Evolutionary conservation across 2,797 vertebrate genomes (phyloP).

Genomic region (Coregonus suidteri): DNA sequence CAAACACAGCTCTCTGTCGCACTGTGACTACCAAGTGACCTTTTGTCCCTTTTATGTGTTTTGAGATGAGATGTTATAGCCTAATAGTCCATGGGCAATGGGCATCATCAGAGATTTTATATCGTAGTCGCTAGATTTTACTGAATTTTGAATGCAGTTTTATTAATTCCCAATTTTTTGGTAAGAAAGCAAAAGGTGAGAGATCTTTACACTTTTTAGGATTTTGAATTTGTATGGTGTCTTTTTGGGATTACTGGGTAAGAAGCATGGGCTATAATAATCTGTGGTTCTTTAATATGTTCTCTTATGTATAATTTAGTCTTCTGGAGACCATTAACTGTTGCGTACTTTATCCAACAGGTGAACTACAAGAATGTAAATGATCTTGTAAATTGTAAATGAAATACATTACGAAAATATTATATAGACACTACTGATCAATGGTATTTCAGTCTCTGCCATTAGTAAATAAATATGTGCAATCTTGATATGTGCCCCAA

Average conservation of each 20-base stretch:
- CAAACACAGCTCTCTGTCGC: neutral
- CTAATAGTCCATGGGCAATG: neutral
- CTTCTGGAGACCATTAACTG: neutral
- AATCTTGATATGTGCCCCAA: constrained; percentile 14
- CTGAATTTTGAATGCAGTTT: neutral
- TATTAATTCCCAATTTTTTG: constrained; percentile 28
- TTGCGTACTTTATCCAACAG: constrained; percentile 5
- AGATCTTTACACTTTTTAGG: too few relatives aligned
- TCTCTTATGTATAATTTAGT: constrained; percentile 2
- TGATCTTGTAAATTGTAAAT: constrained; percentile 5
- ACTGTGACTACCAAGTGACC: constrained; percentile 37
- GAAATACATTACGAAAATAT: constrained; percentile 26
- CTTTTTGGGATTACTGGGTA: constrained; percentile 3
- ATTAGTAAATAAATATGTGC: constrained; percentile 58
- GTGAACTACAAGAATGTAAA: constrained; percentile 2
- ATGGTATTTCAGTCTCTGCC: constrained; percentile 15
- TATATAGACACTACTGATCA: constrained; percentile 36
- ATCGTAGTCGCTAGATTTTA: neutral
- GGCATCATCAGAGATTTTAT: neutral
- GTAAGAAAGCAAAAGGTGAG: too few relatives aligned
- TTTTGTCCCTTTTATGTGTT: neutral
- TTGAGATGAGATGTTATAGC: neutral
- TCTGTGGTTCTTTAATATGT: too few relatives aligned
- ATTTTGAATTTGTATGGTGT: neutral
- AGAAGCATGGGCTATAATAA: neutral